These are phyloP conservation scores for Ctenochaetus hawaiiensis DNA, from an alignment of 2,797 vertebrate species.

Conservation along the genomic window DNA sequence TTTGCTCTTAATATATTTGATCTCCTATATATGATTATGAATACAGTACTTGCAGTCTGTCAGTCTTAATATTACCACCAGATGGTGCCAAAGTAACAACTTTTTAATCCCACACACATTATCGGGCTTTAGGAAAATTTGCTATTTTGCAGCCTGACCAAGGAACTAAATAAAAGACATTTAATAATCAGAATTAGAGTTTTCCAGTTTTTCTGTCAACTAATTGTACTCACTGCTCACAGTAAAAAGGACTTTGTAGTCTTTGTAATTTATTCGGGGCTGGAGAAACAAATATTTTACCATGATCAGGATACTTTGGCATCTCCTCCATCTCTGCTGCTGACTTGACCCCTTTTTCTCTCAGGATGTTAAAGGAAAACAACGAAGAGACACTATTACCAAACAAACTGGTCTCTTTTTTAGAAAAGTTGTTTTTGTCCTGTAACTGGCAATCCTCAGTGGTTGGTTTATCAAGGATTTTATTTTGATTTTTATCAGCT, in stretches of 20 bases:
- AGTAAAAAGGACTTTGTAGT: background rate
- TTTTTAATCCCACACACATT: background rate
- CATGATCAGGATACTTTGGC: conserved; percentile 26
- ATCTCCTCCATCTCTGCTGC: conserved; percentile 8
- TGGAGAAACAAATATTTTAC: conserved; percentile 34
- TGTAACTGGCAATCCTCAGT: background rate
- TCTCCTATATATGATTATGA: too few relatives aligned
- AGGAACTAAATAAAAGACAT: background rate
- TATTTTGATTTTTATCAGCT: conserved; percentile 43
- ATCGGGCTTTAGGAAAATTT: background rate
- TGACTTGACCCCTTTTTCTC: conserved; percentile 12
- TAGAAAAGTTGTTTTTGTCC: background rate
- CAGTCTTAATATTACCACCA: background rate
- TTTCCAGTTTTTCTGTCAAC: background rate
- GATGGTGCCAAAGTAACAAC: background rate
- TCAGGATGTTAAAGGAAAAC: background rate
- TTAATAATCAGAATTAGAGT: background rate
- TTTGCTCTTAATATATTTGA: too few relatives aligned
- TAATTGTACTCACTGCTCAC: background rate
- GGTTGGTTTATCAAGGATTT: background rate
- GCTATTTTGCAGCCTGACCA: background rate
- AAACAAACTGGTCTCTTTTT: background rate
- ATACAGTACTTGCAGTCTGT: too few relatives aligned
- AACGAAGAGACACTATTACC: background rate
- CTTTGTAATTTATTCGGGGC: too few relatives aligned